Conservation (phyloP, 1,140 invertebrate species). For the Drosophila parvula region DNA sequence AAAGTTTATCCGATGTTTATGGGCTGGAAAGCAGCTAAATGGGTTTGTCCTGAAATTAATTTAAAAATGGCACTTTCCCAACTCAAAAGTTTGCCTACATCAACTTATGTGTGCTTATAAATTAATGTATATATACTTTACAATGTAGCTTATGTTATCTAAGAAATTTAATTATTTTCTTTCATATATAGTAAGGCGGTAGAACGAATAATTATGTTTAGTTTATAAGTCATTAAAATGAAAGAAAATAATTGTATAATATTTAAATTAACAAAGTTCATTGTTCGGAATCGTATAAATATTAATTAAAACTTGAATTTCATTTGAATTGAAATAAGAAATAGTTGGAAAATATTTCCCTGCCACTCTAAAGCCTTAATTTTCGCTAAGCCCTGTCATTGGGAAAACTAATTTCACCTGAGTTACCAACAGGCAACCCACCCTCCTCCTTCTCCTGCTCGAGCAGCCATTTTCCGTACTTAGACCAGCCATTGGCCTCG, state of each 20-base stretch:
- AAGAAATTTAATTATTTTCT: not conserved
- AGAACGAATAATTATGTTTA: too few species aligned
- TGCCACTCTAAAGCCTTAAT: not conserved
- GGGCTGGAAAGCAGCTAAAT: constrained; percentile 39
- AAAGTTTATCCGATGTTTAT: constrained; percentile 38
- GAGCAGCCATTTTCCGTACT: constrained; percentile 4
- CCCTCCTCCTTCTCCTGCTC: not conserved
- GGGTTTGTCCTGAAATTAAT: constrained; percentile 27
- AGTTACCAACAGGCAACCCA: constrained; percentile 1
- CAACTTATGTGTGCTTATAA: not conserved
- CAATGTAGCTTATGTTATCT: not conserved
- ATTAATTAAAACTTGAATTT: not conserved
- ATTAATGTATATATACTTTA: too few species aligned
- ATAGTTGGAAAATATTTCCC: not conserved
- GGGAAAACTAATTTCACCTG: constrained; percentile 10
- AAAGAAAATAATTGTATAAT: too few species aligned
- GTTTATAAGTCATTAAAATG: not conserved
- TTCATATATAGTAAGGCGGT: not conserved
- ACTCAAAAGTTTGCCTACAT: not conserved
- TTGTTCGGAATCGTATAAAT: not conserved
- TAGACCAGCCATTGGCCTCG: constrained; percentile 58
- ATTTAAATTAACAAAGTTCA: not conserved
- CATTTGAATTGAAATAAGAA: not conserved
- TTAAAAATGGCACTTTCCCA: constrained; percentile 1
- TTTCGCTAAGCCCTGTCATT: not conserved